Evolutionary conservation across 37 sponge, comb jelly and placozoan species (phyloP).

Genomic region (Crambe crambe): DNA sequence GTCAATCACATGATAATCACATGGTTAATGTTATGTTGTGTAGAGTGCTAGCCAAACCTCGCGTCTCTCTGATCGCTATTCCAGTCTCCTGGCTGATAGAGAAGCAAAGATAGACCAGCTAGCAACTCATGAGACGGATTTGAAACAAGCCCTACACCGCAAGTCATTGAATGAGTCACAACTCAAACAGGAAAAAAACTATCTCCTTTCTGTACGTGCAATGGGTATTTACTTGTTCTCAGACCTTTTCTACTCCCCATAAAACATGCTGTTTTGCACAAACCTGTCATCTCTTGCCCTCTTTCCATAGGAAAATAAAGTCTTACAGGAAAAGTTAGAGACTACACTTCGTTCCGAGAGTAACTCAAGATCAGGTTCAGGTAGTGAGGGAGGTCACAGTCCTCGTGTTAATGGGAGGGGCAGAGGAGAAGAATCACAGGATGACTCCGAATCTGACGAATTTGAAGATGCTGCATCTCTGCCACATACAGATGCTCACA

Average conservation of each 20-base stretch:
- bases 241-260: not conserved
- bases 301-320: constrained; percentile 12
- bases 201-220: constrained; percentile 20
- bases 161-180: constrained; percentile 6
- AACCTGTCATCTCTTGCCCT: too few relatives aligned
- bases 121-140: constrained; percentile 24
- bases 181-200: constrained; percentile 37
- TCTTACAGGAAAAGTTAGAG: constrained; percentile 24
- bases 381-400: not conserved
- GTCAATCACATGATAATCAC: too few relatives aligned
- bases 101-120: constrained; percentile 43
- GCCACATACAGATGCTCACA: not conserved
- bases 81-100: constrained; percentile 40
- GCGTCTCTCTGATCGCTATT: constrained; percentile 28
- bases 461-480: not conserved
- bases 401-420: not conserved
- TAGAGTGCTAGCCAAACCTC: constrained; percentile 43
- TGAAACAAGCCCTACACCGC: constrained; percentile 32
- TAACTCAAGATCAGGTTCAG: not conserved
- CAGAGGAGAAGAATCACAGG: not conserved
- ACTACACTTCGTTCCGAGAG: not conserved
- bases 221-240: too few relatives aligned
- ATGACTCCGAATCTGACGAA: not conserved
- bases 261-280: too few relatives aligned
- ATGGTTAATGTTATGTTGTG: too few relatives aligned